Evolutionary conservation across 2,113 vertebrate species (phyloP).

Genomic region (Cricetomys ansorgei): DNA sequence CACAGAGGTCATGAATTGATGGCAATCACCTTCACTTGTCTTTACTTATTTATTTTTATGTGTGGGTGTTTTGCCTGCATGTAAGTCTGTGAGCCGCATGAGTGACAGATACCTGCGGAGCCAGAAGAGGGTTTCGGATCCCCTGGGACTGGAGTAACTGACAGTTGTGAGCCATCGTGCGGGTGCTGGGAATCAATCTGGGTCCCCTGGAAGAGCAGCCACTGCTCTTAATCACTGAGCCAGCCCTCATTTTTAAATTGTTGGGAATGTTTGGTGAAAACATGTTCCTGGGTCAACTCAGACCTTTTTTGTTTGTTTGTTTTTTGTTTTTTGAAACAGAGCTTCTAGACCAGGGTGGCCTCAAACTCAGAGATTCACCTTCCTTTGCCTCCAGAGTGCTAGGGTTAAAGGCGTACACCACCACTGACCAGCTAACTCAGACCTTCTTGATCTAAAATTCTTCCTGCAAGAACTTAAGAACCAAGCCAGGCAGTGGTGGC

Average conservation of each 20-base stretch:
- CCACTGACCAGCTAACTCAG: too few relatives aligned
- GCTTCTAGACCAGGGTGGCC: too few relatives aligned
- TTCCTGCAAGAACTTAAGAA: not conserved
- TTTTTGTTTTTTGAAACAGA: too few relatives aligned
- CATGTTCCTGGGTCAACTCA: not conserved
- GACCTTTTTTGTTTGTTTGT: too few relatives aligned
- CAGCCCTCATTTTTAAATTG: not conserved
- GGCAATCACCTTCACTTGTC: not conserved
- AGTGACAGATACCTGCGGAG: not conserved
- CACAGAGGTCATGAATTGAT: too few relatives aligned
- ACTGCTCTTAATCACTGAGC: not conserved
- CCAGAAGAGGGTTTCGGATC: not conserved
- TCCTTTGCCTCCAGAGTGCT: too few relatives aligned
- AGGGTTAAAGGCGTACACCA: too few relatives aligned
- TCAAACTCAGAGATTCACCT: too few relatives aligned
- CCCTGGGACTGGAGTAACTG: not conserved
- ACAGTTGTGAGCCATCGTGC: not conserved
- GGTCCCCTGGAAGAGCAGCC: not conserved
- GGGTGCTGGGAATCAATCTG: not conserved
- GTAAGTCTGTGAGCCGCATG: not conserved
- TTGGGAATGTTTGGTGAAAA: not conserved
- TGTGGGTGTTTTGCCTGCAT: not conserved
- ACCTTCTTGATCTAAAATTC: not conserved
- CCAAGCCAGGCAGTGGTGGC: not conserved
- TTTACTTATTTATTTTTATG: not conserved